Base-by-base conservation (phyloP, 37 sponge, comb jelly and placozoan genomes). In the Geodia barretti region DNA sequence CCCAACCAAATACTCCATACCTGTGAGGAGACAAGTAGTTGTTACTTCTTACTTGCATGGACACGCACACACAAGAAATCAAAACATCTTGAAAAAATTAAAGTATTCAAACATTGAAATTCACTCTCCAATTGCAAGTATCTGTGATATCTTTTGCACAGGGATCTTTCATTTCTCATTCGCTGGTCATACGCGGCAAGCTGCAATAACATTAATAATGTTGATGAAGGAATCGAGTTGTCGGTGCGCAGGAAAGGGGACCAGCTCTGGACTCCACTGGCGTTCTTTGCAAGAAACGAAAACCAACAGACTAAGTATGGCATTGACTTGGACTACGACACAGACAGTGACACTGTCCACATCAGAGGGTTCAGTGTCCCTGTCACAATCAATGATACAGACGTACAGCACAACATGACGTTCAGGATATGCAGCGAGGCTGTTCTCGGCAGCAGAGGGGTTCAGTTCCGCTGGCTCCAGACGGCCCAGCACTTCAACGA, bases 391-490 rank as follows among this genome's bases (percentile, higher is more conserved):
- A 3, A 30, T 11, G 34, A 3, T 14, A 11, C 28, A 0, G n/a
- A n/a, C n/a, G 9, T 28, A 2, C 64, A 62, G 64, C 5, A 4
- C 54, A 74, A 28, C 8, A 74, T 9, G 17, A 20, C 58, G 29
- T 19, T 74, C 9, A 24, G 54, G 35, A 47, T 42, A 30, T 74
- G 60, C 28, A 32, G 20, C 41, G 42, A 21, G 47, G 43, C 11
- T 30, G 29, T 54, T 3, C 21, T 74, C 33, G 35, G 1, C 5
- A n/a, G 17, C 29, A n/a, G n/a, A n/a, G 25, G 34, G 1, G 21
- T 74, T 28, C 75, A 74, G 60, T 74, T 74, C 60, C 47, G 75
- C 4, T 74, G 75, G 75, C 75, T 74, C 4, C 75, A 74, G 60
- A 74, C 75, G 9, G n/a, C n/a, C n/a, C n/a, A n/a, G n/a, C n/a